phyloP scores from a whole-genome alignment of 2,113 vertebrate genomes.

The Tapirus terrestris region DNA sequence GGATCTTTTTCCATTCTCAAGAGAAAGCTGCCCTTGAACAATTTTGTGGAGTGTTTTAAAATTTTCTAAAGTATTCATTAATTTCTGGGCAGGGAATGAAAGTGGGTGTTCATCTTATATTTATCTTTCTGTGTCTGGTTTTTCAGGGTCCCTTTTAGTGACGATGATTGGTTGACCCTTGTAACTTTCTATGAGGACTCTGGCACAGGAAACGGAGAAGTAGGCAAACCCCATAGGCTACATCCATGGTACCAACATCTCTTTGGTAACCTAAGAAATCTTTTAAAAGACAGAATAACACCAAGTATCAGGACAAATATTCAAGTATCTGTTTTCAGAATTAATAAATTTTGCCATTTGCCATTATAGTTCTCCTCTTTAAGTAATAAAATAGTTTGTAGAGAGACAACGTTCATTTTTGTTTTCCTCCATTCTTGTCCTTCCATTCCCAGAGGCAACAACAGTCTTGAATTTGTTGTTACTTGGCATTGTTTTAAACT shows the following conservation, averaged over 20 bases:
- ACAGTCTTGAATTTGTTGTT: background rate
- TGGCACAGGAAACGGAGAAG: background rate
- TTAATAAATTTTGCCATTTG: no score
- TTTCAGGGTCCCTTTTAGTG: background rate
- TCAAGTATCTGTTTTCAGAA: no score
- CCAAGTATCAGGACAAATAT: no score
- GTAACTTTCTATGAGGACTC: background rate
- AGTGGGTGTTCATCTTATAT: background rate
- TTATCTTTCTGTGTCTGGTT: background rate
- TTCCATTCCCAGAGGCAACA: background rate
- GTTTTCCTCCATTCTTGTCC: background rate
- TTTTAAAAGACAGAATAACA: background rate
- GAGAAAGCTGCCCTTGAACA: background rate
- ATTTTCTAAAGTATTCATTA: background rate
- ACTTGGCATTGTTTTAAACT: background rate
- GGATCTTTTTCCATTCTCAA: background rate
- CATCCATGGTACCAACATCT: background rate
- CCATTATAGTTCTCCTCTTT: background rate
- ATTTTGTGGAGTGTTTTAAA: background rate
- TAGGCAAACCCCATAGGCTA: background rate
- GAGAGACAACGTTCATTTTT: background rate
- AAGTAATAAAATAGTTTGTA: background rate
- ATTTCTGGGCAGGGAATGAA: background rate
- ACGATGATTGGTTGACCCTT: background rate
- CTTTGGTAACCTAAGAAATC: background rate